Conservation (phyloP, 2,888 invertebrate species). For the Drosophila buzzatii region DNA sequence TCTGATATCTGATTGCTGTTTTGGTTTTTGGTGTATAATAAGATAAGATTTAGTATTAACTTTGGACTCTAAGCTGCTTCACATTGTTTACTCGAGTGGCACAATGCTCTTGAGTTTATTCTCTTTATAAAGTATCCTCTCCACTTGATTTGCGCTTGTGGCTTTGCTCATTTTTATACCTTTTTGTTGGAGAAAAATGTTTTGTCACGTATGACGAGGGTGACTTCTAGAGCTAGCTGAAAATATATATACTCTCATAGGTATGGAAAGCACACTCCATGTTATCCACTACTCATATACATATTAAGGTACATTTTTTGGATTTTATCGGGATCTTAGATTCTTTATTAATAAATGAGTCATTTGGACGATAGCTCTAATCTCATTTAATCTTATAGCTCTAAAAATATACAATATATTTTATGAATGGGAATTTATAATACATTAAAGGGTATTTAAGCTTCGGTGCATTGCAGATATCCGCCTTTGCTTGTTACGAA, state of each 20-base stretch:
- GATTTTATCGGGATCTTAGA: neutral
- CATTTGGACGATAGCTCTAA: no score
- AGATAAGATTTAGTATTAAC: slow-evolving; percentile 32
- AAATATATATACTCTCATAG: neutral
- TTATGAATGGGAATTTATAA: no score
- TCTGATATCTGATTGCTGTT: slow-evolving; percentile 31
- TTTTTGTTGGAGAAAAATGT: neutral
- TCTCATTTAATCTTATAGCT: neutral
- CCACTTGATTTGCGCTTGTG: slow-evolving; percentile 53
- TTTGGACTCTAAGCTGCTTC: slow-evolving; percentile 27
- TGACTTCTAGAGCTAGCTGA: neutral
- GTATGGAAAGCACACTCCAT: neutral
- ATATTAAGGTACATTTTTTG: neutral
- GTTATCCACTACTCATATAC: neutral
- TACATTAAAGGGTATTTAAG: neutral
- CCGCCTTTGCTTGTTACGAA: neutral
- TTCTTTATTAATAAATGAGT: neutral
- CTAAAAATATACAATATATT: no score
- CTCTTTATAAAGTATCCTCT: slow-evolving; percentile 23
- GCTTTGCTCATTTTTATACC: slow-evolving; percentile 10
- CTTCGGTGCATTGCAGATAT: neutral
- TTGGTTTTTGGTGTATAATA: slow-evolving; percentile 3
- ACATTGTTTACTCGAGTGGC: neutral
- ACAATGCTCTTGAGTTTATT: neutral
- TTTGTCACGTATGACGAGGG: neutral